Evolutionary conservation across 2,888 invertebrate genomes (phyloP), one percentile per base, ranked within the genome.

Genomic region (Barypeithes pellucidus): DNA sequence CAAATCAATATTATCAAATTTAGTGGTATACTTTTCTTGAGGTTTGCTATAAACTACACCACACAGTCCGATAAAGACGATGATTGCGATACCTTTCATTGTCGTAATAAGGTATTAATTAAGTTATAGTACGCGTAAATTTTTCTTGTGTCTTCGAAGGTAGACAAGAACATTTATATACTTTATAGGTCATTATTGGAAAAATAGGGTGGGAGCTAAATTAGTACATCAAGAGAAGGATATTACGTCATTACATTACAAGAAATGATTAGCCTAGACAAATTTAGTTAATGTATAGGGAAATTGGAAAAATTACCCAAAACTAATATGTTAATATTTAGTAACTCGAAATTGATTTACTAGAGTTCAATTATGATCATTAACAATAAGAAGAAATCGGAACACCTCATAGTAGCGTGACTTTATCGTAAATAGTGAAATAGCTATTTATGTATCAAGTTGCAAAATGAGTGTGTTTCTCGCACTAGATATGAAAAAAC

Each of bases 1-100:
- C 70, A 94, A 67, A 82, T 94, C 87, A 62, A 94, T 85, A 81
- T 91, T 91, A 82, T 93, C 93, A 80, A 90, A 94, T 79, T 91
- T 92, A 71, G 88, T 88, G 0, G 91, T 90, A 81, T 93, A 93
- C 47, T 77, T 76, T 0, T 79, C 76, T 9, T 79, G 76, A 3
- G 78, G 78, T 22, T 73, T 72, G 36, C 75, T 72, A 24, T 60
- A 67, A 41, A 69, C 75, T 3, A 76, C 52, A 39, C 67, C 72
- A 24, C 72, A 72, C 5, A 75, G 16, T 24, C 61, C 67, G 18
- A 73, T 54, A 16, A 75, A 65, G 7, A 68, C 62, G 41, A 78
- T 60, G 62, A 75, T 45, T 29, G 75, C 39, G 14, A 69, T 68
- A n/a, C 71, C 39, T 65, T 77, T 76, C 78, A 78, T 79, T 66